These are phyloP conservation scores for Drosophila tsacasi DNA, from an alignment of 1,140 invertebrate genomes.

Conservation along the genomic window DNA sequence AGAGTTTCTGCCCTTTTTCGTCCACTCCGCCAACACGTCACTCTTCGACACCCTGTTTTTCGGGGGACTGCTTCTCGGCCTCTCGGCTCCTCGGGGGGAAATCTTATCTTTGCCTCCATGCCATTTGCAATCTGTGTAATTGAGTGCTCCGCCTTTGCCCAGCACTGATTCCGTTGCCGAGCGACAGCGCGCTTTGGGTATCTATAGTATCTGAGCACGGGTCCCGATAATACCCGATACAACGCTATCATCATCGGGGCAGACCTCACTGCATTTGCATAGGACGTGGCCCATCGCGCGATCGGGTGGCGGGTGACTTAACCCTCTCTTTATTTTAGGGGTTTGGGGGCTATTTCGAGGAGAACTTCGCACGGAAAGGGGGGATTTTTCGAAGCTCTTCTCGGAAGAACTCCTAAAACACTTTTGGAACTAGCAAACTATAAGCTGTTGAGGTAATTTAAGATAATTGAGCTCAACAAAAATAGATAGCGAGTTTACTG, in stretches of 20 bases:
- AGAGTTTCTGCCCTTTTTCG: too few species aligned
- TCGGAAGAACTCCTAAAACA: conserved; percentile 10
- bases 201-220: conserved; percentile 13
- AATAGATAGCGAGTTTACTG: not conserved
- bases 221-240: conserved; percentile 9
- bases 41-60: conserved; percentile 53
- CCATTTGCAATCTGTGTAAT: conserved; percentile 75
- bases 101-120: conserved; percentile 71
- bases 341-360: not conserved
- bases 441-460: not conserved
- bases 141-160: conserved; percentile 55
- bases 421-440: not conserved
- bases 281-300: conserved; percentile 20
- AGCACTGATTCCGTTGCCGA: conserved; percentile 52
- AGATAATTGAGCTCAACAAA: not conserved
- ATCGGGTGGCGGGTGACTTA: not conserved
- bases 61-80: not conserved
- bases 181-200: not conserved
- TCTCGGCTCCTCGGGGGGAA: conserved; percentile 25
- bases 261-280: conserved; percentile 40
- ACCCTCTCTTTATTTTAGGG: not conserved
- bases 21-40: not conserved
- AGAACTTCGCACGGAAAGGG: not conserved
- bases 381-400: conserved; percentile 9
- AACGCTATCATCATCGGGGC: conserved; percentile 1